Conservation (phyloP, 2,797 vertebrate species). For the Eidolon dupreanum region DNA sequence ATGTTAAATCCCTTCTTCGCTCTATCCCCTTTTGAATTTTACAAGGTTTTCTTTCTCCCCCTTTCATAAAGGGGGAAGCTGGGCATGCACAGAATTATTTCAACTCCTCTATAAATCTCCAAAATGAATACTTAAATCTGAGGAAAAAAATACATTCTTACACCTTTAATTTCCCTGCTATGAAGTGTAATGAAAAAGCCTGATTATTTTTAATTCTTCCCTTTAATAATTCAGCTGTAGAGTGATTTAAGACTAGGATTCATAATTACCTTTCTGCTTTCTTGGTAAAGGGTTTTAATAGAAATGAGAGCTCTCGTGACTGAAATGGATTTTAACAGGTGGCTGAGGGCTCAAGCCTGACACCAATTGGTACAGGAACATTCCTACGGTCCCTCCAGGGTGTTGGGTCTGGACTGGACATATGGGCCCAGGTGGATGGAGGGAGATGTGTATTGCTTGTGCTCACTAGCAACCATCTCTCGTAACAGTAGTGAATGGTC, state of each 20-base stretch:
- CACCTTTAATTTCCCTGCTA: slow-evolving; percentile 89
- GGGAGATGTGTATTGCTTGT: background rate
- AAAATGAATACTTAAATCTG: slow-evolving; percentile 87
- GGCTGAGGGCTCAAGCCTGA: slow-evolving; percentile 70
- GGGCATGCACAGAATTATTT: slow-evolving; percentile 82
- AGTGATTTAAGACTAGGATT: slow-evolving; percentile 87
- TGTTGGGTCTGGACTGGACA: background rate
- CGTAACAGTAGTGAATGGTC: background rate
- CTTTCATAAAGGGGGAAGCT: slow-evolving; percentile 79
- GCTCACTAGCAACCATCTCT: background rate
- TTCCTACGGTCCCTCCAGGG: background rate
- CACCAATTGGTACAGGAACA: background rate
- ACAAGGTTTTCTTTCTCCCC: slow-evolving; percentile 70
- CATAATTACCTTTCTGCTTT: slow-evolving; percentile 88
- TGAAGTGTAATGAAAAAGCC: slow-evolving; percentile 88
- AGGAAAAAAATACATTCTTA: slow-evolving; percentile 86
- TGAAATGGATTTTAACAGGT: slow-evolving; percentile 84
- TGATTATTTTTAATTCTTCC: slow-evolving; percentile 90
- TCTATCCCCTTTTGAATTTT: slow-evolving; percentile 81
- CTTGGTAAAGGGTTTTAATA: slow-evolving; percentile 88
- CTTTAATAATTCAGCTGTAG: slow-evolving; percentile 87
- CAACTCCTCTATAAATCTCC: slow-evolving; percentile 84
- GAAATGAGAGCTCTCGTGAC: slow-evolving; percentile 84
- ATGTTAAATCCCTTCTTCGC: slow-evolving; percentile 82
- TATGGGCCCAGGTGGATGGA: background rate